phyloP scores from a whole-genome alignment of 2,888 invertebrate species.

The Stenodera caucasica region DNA sequence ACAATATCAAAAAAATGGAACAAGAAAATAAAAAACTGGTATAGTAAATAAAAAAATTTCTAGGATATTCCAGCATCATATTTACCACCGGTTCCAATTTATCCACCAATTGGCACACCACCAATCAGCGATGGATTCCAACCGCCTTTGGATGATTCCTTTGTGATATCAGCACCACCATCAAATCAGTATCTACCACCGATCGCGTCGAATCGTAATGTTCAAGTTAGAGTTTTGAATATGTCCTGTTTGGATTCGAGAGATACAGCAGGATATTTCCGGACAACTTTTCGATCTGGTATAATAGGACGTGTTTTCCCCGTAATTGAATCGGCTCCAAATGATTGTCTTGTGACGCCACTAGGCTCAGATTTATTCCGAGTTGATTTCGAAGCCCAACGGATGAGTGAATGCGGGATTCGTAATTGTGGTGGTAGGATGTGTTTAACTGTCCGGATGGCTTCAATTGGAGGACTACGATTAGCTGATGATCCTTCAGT shows the following conservation, averaged over 20 bases:
- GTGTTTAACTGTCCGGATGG: constrained; percentile 61
- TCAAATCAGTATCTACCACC: constrained; percentile 36
- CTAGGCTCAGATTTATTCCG: constrained; percentile 44
- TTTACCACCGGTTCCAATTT: constrained; percentile 34
- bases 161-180: constrained; percentile 35
- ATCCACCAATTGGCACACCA: constrained; percentile 34
- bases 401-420: constrained; percentile 60
- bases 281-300: constrained; percentile 51
- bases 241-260: constrained; percentile 50
- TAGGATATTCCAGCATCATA: constrained; percentile 31
- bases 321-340: constrained; percentile 44
- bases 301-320: constrained; percentile 25
- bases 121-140: constrained; percentile 26
- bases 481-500: constrained; percentile 59
- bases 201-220: constrained; percentile 15
- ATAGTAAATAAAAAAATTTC: not conserved
- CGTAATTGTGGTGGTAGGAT: constrained; percentile 50
- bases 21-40: not conserved
- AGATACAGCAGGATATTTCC: constrained; percentile 45
- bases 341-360: constrained; percentile 45
- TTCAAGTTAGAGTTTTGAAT: constrained; percentile 44
- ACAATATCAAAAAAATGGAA: constrained; percentile 1
- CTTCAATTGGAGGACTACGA: constrained; percentile 59
- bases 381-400: constrained; percentile 56
- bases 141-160: constrained; percentile 38